These are phyloP conservation scores for Andrena praecox DNA, from an alignment of 2,888 invertebrate genomes.

Conservation along the genomic window DNA sequence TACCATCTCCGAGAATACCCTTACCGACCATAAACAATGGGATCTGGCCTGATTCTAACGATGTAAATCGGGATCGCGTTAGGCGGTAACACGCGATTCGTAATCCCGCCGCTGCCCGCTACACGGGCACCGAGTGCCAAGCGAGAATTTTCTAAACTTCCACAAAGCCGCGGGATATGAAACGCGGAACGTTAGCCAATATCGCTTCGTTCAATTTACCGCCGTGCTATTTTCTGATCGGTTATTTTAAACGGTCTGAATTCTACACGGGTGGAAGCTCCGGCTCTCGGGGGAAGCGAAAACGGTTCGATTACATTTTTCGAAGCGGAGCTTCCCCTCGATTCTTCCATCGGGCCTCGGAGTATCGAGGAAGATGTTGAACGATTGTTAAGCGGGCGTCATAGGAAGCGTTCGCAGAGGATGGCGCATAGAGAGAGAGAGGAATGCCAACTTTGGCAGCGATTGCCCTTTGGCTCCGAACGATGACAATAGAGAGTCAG, in stretches of 20 bases:
- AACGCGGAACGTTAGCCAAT: slow-evolving; percentile 27
- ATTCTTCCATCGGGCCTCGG: too few relatives aligned
- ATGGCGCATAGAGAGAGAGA: neutral
- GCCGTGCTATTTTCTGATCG: slow-evolving; percentile 55
- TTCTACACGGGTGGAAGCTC: slow-evolving; percentile 22
- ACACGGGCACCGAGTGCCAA: slow-evolving; percentile 1
- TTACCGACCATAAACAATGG: slow-evolving; percentile 56
- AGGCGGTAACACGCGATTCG: slow-evolving; percentile 12
- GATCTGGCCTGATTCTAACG: slow-evolving; percentile 43
- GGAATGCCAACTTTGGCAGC: slow-evolving; percentile 23
- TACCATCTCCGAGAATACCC: slow-evolving; percentile 54
- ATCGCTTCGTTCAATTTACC: slow-evolving; percentile 45
- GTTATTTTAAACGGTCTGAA: slow-evolving; percentile 56
- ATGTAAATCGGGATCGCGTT: slow-evolving; percentile 47
- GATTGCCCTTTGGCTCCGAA: neutral
- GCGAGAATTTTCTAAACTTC: slow-evolving; percentile 12
- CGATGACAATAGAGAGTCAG: slow-evolving; percentile 6
- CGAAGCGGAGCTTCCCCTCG: neutral
- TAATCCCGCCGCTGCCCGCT: slow-evolving; percentile 14
- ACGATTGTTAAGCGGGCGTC: neutral
- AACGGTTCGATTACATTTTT: neutral
- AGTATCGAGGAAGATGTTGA: neutral
- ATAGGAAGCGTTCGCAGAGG: slow-evolving; percentile 1
- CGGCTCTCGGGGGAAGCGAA: neutral
- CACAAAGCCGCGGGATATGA: slow-evolving; percentile 36